These are phyloP conservation scores for Molossus molossus DNA, from an alignment of 2,797 vertebrate species.

Conservation along the genomic window DNA sequence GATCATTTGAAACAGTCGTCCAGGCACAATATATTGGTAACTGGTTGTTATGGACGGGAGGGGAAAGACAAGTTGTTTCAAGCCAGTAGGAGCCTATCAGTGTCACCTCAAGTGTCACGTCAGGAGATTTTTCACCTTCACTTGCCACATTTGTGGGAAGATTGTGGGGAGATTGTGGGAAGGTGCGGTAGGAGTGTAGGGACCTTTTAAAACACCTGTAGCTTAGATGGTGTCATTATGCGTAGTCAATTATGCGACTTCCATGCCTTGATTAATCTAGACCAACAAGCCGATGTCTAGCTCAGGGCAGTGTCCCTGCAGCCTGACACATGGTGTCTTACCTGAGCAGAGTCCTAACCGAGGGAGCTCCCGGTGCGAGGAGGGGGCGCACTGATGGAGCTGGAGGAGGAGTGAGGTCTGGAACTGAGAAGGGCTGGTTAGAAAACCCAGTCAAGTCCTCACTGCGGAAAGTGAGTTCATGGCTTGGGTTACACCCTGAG, in stretches of 20 bases:
- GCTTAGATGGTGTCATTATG: neutral
- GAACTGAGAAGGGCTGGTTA: neutral
- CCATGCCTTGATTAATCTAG: neutral
- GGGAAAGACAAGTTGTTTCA: neutral
- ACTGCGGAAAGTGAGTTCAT: neutral
- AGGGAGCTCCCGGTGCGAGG: accelerated
- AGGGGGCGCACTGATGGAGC: accelerated
- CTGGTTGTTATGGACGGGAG: neutral
- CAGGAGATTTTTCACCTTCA: neutral
- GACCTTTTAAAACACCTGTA: neutral
- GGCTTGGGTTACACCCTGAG: neutral
- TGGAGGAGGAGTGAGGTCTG: neutral
- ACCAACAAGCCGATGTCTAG: neutral
- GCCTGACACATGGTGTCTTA: neutral
- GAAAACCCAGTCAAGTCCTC: neutral
- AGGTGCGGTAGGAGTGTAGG: neutral
- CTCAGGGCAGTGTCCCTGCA: too few species aligned
- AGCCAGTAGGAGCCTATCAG: neutral
- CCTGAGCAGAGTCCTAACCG: neutral
- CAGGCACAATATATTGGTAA: neutral
- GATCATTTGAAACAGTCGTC: neutral
- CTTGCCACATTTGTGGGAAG: accelerated
- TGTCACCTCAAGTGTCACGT: neutral
- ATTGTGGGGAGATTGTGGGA: neutral
- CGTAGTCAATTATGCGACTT: neutral